phyloP scores from a whole-genome alignment of 2,113 vertebrate genomes.

The Vimba vimba region DNA sequence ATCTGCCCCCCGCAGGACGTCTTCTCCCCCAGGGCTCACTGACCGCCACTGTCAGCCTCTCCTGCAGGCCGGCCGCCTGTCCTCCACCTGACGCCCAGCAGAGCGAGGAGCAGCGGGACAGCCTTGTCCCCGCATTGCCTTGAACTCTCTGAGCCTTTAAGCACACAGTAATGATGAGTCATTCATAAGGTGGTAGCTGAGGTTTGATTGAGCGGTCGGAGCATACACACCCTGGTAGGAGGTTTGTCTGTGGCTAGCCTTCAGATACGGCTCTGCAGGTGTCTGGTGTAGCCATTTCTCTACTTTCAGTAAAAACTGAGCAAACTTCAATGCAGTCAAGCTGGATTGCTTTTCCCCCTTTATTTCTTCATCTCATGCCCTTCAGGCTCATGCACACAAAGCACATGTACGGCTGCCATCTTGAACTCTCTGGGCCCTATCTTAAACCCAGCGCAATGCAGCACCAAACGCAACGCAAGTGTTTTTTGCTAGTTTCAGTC shows the following conservation, averaged over 20 bases:
- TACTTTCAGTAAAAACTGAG: not conserved
- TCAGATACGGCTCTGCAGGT: conserved; percentile 27
- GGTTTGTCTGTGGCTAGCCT: not conserved
- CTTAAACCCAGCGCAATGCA: too few species aligned
- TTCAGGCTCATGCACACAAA: not conserved
- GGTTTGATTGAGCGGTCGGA: conserved; percentile 22
- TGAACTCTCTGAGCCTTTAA: conserved; percentile 16
- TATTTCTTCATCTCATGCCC: conserved; percentile 5
- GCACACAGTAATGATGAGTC: conserved; percentile 33
- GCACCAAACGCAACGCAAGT: too few species aligned
- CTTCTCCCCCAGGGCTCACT: conserved; percentile 67
- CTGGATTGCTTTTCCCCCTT: not conserved
- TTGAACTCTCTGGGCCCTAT: not conserved
- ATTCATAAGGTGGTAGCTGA: not conserved
- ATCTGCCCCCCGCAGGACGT: conserved; percentile 67
- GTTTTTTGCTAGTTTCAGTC: too few species aligned
- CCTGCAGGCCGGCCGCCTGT: conserved; percentile 63
- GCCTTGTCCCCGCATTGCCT: not conserved
- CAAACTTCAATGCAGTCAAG: conserved; percentile 1
- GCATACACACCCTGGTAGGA: conserved; percentile 19
- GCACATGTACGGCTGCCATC: not conserved
- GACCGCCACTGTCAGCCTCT: conserved; percentile 73
- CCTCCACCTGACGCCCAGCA: conserved; percentile 42
- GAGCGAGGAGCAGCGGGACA: conserved; percentile 21
- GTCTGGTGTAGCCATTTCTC: not conserved